Percentiles rank a stretch among this genome's conserved stretches.
These are phyloP conservation scores for human DNA, from an alignment of 2,113 vertebrate species.

Conservation along the genomic window DNA sequence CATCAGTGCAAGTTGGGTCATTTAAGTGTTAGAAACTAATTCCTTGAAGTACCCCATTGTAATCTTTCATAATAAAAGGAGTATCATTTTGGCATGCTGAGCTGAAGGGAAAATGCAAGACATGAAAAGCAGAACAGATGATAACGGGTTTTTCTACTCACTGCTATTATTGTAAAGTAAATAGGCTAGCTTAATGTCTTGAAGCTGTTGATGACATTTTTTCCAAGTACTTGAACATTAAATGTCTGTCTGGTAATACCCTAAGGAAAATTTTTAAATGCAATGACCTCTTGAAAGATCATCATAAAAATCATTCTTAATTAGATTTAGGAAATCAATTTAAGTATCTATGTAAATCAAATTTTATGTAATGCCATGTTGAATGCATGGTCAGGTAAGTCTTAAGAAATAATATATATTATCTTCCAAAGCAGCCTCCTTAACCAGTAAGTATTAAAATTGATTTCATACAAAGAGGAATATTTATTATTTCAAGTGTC, in stretches of 20 bases:
- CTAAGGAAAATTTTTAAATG: slow-evolving; percentile 54
- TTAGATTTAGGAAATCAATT: slow-evolving; percentile 60
- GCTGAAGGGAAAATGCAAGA: background rate
- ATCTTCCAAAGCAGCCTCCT: background rate
- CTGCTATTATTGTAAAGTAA: background rate
- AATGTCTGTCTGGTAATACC: slow-evolving; percentile 42
- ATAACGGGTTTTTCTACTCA: slow-evolving; percentile 44
- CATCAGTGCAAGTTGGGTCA: slow-evolving; percentile 8
- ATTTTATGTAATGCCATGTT: slow-evolving; percentile 30
- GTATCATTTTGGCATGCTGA: background rate
- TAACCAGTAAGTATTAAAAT: background rate
- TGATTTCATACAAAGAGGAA: background rate
- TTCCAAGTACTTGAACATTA: slow-evolving; percentile 59
- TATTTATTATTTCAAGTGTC: background rate
- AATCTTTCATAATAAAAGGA: slow-evolving; percentile 51
- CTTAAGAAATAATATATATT: background rate
- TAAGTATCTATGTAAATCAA: slow-evolving; percentile 59
- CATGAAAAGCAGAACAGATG: background rate
- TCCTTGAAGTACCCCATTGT: slow-evolving; percentile 21
- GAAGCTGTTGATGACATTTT: slow-evolving; percentile 47
- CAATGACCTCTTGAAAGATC: slow-evolving; percentile 66
- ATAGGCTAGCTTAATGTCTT: slow-evolving; percentile 43
- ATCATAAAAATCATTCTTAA: slow-evolving; percentile 67
- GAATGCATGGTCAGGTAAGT: background rate
- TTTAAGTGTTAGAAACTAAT: slow-evolving; percentile 47